A percentile compares a stretch with the other conserved stretches of the same genome.
Conservation (phyloP, 1,140 invertebrate species). For the Neodiprion pinetum region DNA sequence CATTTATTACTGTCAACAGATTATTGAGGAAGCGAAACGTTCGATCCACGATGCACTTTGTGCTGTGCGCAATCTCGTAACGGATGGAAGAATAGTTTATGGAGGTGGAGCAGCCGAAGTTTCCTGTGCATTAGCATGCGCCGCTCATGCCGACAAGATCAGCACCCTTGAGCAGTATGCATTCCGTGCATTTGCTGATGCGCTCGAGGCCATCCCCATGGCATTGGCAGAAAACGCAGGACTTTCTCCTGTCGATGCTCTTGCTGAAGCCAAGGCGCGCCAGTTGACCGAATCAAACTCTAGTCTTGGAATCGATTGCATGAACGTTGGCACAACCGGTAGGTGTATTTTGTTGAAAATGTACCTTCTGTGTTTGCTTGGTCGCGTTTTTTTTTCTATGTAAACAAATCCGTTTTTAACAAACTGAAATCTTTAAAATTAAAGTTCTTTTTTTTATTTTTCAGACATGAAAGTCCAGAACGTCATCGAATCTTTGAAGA, state of each 20-base stretch:
- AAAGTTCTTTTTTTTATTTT: constrained; percentile 48
- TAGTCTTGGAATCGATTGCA: constrained; percentile 94
- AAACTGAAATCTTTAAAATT: constrained; percentile 15
- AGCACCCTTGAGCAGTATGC: constrained; percentile 97
- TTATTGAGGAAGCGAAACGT: constrained; percentile 97
- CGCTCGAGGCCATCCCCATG: constrained; percentile 92
- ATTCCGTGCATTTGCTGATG: constrained; percentile 94
- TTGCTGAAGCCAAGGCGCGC: constrained; percentile 91
- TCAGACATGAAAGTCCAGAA: constrained; percentile 95
- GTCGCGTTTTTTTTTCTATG: background rate
- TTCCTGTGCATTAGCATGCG: constrained; percentile 90
- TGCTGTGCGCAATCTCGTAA: constrained; percentile 93
- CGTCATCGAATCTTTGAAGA: constrained; percentile 96
- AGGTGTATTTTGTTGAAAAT: constrained; percentile 32
- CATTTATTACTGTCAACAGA: constrained; percentile 57
- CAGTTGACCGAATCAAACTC: constrained; percentile 89
- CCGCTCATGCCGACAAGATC: constrained; percentile 88
- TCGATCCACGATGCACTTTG: constrained; percentile 98
- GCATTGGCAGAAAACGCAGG: constrained; percentile 98
- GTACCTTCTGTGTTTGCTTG: background rate
- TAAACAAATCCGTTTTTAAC: constrained; percentile 8
- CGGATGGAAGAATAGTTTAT: constrained; percentile 93
- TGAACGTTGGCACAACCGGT: constrained; percentile 83
- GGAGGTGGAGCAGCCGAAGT: constrained; percentile 98
- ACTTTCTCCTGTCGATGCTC: constrained; percentile 87